phyloP scores from a whole-genome alignment of 2,888 invertebrate genomes.

The Agriopis marginaria region DNA sequence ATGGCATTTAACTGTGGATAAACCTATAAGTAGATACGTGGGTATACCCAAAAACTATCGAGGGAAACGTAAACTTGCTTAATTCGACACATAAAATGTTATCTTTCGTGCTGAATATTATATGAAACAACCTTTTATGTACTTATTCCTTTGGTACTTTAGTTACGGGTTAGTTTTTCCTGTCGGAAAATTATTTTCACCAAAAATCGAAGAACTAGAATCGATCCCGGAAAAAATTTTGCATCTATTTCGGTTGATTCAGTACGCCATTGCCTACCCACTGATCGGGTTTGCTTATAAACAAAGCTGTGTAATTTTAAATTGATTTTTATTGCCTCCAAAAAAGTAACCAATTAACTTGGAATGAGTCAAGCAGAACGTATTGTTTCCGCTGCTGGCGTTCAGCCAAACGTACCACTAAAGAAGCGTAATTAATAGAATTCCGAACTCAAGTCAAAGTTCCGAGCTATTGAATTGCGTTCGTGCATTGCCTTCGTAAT shows the following conservation, averaged over 20 bases:
- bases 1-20: neutral
- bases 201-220: conserved; percentile 13
- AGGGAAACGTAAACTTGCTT: conserved; percentile 24
- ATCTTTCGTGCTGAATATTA: conserved; percentile 23
- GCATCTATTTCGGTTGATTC: conserved; percentile 45
- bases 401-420: conserved; percentile 56
- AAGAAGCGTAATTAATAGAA: conserved; percentile 60
- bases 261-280: conserved; percentile 46
- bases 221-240: conserved; percentile 16
- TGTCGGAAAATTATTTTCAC: neutral
- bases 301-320: conserved; percentile 59
- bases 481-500: conserved; percentile 17
- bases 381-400: conserved; percentile 71
- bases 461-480: conserved; percentile 8
- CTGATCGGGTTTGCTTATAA: conserved; percentile 56
- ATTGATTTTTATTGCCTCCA: conserved; percentile 69
- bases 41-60: conserved; percentile 10
- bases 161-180: neutral
- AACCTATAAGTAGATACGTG: neutral
- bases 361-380: conserved; percentile 66
- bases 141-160: neutral
- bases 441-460: conserved; percentile 28
- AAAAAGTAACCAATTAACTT: conserved; percentile 74
- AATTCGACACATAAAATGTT: conserved; percentile 32
- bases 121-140: conserved; percentile 1